Conservation (phyloP, 2,113 vertebrate species). For the Pedetes capensis region DNA sequence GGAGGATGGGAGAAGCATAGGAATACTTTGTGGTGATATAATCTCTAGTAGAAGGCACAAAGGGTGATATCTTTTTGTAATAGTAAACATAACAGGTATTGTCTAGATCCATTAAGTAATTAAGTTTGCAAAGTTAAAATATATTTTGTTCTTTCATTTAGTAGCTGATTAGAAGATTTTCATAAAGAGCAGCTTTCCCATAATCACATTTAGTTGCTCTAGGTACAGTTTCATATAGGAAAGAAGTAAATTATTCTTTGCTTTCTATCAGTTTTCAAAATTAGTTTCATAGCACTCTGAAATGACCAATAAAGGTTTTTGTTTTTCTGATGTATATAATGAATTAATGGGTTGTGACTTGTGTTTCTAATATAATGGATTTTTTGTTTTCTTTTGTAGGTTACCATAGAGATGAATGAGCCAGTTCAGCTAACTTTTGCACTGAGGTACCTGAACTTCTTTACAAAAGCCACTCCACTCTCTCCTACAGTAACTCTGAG, state of each 20-base stretch:
- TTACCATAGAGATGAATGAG: conserved; percentile 98
- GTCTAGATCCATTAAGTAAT: background rate
- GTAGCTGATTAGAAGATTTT: background rate
- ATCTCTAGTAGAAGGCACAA: background rate
- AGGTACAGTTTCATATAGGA: background rate
- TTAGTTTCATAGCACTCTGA: too few species aligned
- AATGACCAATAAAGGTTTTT: background rate
- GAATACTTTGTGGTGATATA: background rate
- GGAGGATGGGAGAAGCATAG: background rate
- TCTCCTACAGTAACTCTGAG: conserved; percentile 96
- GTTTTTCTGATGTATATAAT: background rate
- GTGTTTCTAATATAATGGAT: background rate
- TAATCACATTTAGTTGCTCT: background rate
- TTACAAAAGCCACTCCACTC: conserved; percentile 97
- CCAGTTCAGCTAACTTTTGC: conserved; percentile 97
- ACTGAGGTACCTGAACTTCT: conserved; percentile 97
- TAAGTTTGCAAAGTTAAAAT: background rate
- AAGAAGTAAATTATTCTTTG: too few species aligned
- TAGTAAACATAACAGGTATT: background rate
- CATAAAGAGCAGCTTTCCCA: background rate
- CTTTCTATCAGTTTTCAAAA: too few species aligned
- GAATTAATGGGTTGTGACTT: background rate
- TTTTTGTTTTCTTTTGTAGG: conserved; percentile 80
- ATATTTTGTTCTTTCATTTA: background rate
- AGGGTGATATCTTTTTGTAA: background rate